A percentile compares a stretch with the other conserved stretches of the same genome.
Evolutionary conservation across 2,113 vertebrate species (phyloP).

Genomic region (Mugil cephalus): DNA sequence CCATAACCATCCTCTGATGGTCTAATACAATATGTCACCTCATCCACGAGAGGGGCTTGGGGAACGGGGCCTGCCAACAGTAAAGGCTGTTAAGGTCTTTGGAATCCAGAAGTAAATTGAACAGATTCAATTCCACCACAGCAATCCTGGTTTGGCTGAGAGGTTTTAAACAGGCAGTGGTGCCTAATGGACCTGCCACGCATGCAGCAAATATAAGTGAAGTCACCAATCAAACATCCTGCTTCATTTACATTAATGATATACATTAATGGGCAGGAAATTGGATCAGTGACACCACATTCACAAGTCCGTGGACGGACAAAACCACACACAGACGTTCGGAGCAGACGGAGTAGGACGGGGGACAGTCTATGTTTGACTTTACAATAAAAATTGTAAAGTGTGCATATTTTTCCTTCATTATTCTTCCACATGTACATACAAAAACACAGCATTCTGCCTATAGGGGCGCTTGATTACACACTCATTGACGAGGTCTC

Average conservation of each 20-base stretch:
- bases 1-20: conserved; percentile 66
- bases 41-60: conserved; percentile 34
- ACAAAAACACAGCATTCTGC: conserved; percentile 34
- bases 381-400: conserved; percentile 31
- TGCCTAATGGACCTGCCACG: conserved; percentile 50
- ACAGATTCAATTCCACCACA: conserved; percentile 59
- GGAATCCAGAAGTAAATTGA: conserved; percentile 65
- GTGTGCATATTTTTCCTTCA: neutral
- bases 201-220: conserved; percentile 44
- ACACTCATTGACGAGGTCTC: conserved; percentile 67
- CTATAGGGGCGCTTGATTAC: conserved; percentile 56
- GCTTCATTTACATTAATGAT: conserved; percentile 59
- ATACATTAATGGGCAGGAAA: conserved; percentile 57
- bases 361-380: conserved; percentile 25
- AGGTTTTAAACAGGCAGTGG: conserved; percentile 43
- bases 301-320: neutral
- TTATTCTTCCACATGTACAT: conserved; percentile 11
- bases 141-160: conserved; percentile 46
- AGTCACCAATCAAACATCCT: conserved; percentile 61
- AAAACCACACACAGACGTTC: neutral
- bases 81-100: conserved; percentile 55
- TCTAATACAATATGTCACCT: conserved; percentile 76
- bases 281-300: conserved; percentile 38
- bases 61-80: conserved; percentile 30
- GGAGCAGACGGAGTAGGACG: conserved; percentile 11